Conservation (phyloP, 2,888 invertebrate species). For the Drosophila niveifrons region DNA sequence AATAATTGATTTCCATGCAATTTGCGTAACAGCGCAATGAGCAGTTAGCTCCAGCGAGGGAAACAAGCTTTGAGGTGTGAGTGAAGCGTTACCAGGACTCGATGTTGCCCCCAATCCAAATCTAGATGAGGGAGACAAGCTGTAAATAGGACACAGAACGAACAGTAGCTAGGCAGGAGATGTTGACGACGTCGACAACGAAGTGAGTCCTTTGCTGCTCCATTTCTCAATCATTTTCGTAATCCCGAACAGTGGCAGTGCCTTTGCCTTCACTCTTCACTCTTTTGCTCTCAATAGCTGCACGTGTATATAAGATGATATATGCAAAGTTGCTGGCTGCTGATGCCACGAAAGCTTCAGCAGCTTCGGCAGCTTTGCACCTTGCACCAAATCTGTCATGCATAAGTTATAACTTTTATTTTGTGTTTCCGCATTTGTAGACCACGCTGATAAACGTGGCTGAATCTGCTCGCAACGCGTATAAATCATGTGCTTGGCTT, state of each 20-base stretch:
- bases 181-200: conserved; percentile 16
- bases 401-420: conserved; percentile 80
- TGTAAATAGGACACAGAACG: conserved; percentile 29
- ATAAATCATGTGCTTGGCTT: conserved; percentile 78
- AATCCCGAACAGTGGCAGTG: conserved; percentile 35
- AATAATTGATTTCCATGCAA: conserved; percentile 83
- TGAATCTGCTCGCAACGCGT: conserved; percentile 58
- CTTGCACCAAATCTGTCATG: conserved; percentile 79
- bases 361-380: conserved; percentile 64
- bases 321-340: conserved; percentile 48
- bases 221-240: conserved; percentile 38
- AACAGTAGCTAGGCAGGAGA: conserved; percentile 14
- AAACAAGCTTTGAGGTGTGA: conserved; percentile 2
- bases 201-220: conserved; percentile 28
- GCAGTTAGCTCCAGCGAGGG: conserved; percentile 49
- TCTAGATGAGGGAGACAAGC: conserved; percentile 23
- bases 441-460: conserved; percentile 59
- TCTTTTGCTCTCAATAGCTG: background rate
- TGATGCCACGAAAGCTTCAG: conserved; percentile 1
- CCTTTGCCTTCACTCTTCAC: too few relatives aligned
- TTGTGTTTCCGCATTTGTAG: conserved; percentile 74
- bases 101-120: too few relatives aligned
- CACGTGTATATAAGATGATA: conserved; percentile 48
- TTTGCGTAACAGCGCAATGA: conserved; percentile 75
- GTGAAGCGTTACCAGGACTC: conserved; percentile 5